Evolutionary conservation across 2,113 vertebrate species (phyloP), one percentile per base, ranked within the genome.

Genomic region (Ahaetulla prasina): DNA sequence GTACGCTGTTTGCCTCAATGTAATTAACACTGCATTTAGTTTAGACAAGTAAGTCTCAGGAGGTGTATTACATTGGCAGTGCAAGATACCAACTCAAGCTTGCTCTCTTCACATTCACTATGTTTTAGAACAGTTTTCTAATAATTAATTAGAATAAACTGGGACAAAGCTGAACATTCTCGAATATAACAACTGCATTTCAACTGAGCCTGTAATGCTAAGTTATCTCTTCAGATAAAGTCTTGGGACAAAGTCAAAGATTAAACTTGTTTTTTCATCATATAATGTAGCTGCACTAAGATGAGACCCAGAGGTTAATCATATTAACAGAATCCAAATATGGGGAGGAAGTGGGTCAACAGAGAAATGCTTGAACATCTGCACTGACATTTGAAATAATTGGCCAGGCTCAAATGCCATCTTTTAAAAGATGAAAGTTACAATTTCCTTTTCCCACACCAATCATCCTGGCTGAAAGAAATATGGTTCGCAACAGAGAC

Each of bases 161-260:
- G 92, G 86, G 55, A 84, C 54, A 30, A 88, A 84, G 50, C 88
- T 11, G 74, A 95, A 96, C 94, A 94, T 92, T 45, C 86, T 45
- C n/a, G 53, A 92, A 89, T 92, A 94, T 94, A 60, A 49, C 88
- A 68, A 96, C 96, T 94, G 57, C 93, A 86, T 94, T 93, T 60
- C 95, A 91, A 93, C 90, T 50, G 94, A 89, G 92, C 53, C 63
- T 95, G 60, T 93, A 95, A 95, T 96, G 96, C 68, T 49, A 90
- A 47, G 96, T 92, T 95, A 96, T 94, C 93, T 96, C 96, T 93
- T 96, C 93, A 94, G 74, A 94, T 97, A 96, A 96, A 95, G 91
- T 93, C 94, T 96, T 96, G 92, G 90, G 92, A 91, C 93, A 94
- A 91, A 94, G 84, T 91, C 94, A 94, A 96, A 97, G 92, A 93